Conservation (phyloP, 2,888 invertebrate species). For the Drosophila cyrtoloma region DNA sequence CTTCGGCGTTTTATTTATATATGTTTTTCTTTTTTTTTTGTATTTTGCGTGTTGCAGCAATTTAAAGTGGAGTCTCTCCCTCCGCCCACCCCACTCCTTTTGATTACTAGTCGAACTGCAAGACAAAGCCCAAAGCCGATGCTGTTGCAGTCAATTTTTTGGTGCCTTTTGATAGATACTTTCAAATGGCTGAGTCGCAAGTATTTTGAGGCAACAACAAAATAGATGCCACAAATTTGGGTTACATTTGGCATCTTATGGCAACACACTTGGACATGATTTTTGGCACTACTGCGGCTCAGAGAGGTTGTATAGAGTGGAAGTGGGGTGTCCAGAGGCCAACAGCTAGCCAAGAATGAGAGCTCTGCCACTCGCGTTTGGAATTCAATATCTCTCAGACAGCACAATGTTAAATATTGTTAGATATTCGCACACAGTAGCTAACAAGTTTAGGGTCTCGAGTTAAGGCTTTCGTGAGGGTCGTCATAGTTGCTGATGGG, state of each 20-base stretch:
- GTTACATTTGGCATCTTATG: constrained; percentile 65
- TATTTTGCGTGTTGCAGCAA: constrained; percentile 75
- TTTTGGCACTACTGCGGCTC: constrained; percentile 15
- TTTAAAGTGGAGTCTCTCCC: constrained; percentile 64
- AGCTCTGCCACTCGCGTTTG: constrained; percentile 1
- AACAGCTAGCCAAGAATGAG: constrained; percentile 22
- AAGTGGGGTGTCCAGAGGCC: background rate
- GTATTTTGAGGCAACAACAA: constrained; percentile 23
- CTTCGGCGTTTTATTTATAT: constrained; percentile 60
- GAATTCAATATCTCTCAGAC: constrained; percentile 23
- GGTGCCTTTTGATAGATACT: constrained; percentile 58
- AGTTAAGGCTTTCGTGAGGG: constrained; percentile 51
- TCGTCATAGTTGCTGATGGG: constrained; percentile 25
- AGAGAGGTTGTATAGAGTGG: background rate
- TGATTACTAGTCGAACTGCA: constrained; percentile 54
- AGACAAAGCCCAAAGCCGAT: constrained; percentile 60
- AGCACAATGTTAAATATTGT: constrained; percentile 46
- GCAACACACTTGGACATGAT: constrained; percentile 35
- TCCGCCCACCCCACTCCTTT: constrained; percentile 32
- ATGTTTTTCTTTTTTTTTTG: constrained; percentile 14
- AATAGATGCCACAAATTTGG: constrained; percentile 53
- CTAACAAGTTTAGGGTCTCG: constrained; percentile 68
- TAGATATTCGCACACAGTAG: constrained; percentile 66
- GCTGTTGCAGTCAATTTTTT: constrained; percentile 52
- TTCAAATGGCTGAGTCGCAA: constrained; percentile 60